Evolutionary conservation across 2,797 vertebrate species (phyloP).

Genomic region (Clarias pachynema): DNA sequence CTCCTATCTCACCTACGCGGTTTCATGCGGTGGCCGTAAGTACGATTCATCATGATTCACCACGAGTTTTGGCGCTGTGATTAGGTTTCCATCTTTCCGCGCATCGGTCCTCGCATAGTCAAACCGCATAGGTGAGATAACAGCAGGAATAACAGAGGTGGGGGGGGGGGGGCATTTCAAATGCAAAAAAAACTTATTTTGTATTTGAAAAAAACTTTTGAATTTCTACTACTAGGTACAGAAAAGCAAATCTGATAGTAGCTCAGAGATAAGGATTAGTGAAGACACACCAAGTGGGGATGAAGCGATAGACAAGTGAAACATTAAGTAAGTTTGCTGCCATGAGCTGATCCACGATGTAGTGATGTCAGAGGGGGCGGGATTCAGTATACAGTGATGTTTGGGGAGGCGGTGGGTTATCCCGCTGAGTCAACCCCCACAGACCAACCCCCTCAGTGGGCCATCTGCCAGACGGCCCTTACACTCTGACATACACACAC

Average conservation of each 20-base stretch:
- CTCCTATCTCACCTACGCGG: no score
- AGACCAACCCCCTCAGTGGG: conserved; percentile 64
- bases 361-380: conserved; percentile 23
- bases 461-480: conserved; percentile 72
- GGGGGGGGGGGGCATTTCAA: no score
- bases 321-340: conserved; percentile 53
- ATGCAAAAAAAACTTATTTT: no score
- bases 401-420: conserved; percentile 31
- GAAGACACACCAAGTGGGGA: conserved; percentile 28
- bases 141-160: no score
- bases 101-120: no score
- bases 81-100: no score
- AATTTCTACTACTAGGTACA: not conserved
- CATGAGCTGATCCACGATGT: conserved; percentile 54
- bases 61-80: no score
- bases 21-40: no score
- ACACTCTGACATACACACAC: conserved; percentile 53
- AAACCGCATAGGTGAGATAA: no score
- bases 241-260: not conserved
- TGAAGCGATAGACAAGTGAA: conserved; percentile 39
- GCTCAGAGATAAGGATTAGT: no score
- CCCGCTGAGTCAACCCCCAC: conserved; percentile 47
- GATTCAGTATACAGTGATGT: conserved; percentile 22
- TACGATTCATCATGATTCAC: no score
- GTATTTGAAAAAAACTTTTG: no score